These are phyloP conservation scores for Morelia viridis DNA, from an alignment of 2,797 vertebrate genomes.

Conservation along the genomic window DNA sequence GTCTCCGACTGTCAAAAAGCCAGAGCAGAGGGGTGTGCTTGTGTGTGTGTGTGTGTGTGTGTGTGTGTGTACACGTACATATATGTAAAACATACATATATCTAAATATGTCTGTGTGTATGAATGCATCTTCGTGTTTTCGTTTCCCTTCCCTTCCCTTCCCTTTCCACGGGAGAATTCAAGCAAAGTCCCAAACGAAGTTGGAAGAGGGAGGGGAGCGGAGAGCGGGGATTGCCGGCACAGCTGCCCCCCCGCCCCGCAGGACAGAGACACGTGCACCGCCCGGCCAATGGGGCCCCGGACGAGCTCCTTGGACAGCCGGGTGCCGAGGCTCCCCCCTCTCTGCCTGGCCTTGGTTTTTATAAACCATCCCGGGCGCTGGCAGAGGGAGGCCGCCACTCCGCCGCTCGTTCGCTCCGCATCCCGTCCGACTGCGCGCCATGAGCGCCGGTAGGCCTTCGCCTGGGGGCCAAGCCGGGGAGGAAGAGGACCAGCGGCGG, in stretches of 20 bases:
- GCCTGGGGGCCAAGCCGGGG: neutral
- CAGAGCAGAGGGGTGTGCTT: neutral
- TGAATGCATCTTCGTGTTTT: neutral
- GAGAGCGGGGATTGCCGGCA: slow-evolving; percentile 47
- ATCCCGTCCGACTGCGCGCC: neutral
- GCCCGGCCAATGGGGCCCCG: slow-evolving; percentile 7
- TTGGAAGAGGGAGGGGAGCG: slow-evolving; percentile 32
- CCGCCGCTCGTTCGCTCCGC: neutral
- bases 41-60: too few relatives aligned
- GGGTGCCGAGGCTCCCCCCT: slow-evolving; percentile 60
- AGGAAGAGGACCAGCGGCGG: neutral
- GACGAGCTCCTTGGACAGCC: neutral
- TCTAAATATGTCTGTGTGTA: neutral
- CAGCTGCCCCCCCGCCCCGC: slow-evolving; percentile 52
- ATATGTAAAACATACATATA: neutral
- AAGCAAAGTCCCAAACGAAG: neutral
- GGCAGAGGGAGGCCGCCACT: neutral
- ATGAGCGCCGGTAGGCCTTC: slow-evolving; percentile 19
- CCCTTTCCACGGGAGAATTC: neutral
- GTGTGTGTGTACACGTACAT: neutral
- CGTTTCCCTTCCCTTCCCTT: neutral
- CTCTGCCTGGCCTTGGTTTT: slow-evolving; percentile 79
- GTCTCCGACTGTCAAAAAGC: neutral
- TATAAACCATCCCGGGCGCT: slow-evolving; percentile 65
- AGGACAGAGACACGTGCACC: slow-evolving; percentile 8